A percentile compares a stretch with the other conserved stretches of the same genome.
Conservation (phyloP, 1,140 invertebrate genomes). For the Pogonomyrmex barbatus region DNA sequence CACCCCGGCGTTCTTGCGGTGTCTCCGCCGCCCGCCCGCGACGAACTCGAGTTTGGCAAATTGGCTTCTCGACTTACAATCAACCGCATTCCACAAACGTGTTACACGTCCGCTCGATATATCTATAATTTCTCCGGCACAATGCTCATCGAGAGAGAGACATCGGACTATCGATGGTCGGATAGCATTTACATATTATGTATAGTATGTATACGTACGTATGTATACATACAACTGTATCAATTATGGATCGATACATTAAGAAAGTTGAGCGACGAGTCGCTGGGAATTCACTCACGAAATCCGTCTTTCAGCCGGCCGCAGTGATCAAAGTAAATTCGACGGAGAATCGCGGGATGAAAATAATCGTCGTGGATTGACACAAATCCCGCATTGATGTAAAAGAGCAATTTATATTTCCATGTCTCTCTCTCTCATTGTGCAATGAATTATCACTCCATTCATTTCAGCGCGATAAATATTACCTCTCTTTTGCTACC, state of each 20-base stretch:
- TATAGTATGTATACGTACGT: too few species aligned
- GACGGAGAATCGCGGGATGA: neutral
- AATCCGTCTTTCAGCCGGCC: neutral
- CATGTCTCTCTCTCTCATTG: neutral
- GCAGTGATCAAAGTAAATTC: slow-evolving; percentile 1
- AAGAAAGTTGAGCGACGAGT: slow-evolving; percentile 30
- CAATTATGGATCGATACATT: neutral
- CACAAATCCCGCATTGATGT: slow-evolving; percentile 21
- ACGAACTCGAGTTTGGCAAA: slow-evolving; percentile 75
- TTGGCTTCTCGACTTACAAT: slow-evolving; percentile 76
- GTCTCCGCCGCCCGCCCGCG: slow-evolving; percentile 21
- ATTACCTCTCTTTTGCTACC: slow-evolving; percentile 13
- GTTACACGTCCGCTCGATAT: slow-evolving; percentile 63
- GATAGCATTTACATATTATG: slow-evolving; percentile 27
- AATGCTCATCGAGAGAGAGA: slow-evolving; percentile 16
- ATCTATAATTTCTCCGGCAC: slow-evolving; percentile 61
- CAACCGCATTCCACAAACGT: slow-evolving; percentile 75
- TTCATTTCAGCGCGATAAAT: slow-evolving; percentile 34
- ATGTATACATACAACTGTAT: neutral
- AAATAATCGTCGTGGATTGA: slow-evolving; percentile 45
- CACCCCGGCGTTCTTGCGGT: slow-evolving; percentile 67
- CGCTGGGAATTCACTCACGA: neutral
- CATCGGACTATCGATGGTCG: slow-evolving; percentile 55
- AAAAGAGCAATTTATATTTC: slow-evolving; percentile 37
- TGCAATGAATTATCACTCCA: slow-evolving; percentile 10